Percentiles rank a stretch among this genome's conserved stretches.
phyloP scores from a whole-genome alignment of 2,888 invertebrate genomes.

The Oeneis ivallda region DNA sequence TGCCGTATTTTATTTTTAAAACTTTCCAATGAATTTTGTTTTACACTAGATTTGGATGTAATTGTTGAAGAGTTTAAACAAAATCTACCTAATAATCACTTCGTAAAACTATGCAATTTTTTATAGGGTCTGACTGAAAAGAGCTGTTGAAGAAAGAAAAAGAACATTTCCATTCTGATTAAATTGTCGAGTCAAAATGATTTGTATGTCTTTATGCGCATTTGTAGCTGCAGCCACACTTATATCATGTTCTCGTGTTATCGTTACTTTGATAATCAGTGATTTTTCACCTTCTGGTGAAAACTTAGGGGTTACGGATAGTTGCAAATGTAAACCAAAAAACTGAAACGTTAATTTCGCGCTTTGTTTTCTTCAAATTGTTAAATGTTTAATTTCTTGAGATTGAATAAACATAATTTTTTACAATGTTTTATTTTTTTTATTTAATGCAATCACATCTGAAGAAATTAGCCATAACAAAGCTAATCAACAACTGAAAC shows the following conservation, averaged over 20 bases:
- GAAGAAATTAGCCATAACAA: background rate
- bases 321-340: slow-evolving; percentile 45
- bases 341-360: slow-evolving; percentile 23
- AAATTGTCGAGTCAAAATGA: slow-evolving; percentile 44
- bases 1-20: background rate
- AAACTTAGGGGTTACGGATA: slow-evolving; percentile 25
- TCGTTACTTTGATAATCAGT: slow-evolving; percentile 36
- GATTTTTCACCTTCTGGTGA: slow-evolving; percentile 19
- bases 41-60: slow-evolving; percentile 48
- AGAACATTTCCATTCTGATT: slow-evolving; percentile 3
- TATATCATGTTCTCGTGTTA: slow-evolving; percentile 50
- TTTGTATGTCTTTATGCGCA: slow-evolving; percentile 56
- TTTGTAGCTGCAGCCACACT: slow-evolving; percentile 49
- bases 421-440: slow-evolving; percentile 6
- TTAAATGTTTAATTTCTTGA: background rate
- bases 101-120: slow-evolving; percentile 63
- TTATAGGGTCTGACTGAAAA: slow-evolving; percentile 49
- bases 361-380: slow-evolving; percentile 14
- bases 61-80: slow-evolving; percentile 59
- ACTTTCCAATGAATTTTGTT: background rate
- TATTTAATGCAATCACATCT: background rate
- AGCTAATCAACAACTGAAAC: no score
- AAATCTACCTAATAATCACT: slow-evolving; percentile 39
- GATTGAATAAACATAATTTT: slow-evolving; percentile 10
- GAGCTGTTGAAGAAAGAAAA: slow-evolving; percentile 42